Conservation (phyloP, 2,888 invertebrate species). For the Noctuana brunneofusca region DNA sequence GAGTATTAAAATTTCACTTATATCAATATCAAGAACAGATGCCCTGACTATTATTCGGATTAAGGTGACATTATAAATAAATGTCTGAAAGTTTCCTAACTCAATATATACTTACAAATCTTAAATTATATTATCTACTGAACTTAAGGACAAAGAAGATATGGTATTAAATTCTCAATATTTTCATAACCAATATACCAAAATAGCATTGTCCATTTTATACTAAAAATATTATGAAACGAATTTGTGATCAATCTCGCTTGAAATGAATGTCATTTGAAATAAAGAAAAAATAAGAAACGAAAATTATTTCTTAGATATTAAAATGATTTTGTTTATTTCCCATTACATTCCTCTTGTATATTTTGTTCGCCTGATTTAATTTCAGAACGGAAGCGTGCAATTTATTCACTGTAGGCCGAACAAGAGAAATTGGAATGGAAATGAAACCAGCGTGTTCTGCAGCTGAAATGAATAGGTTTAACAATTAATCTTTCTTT, state of each 20-base stretch:
- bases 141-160: too few species aligned
- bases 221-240: not conserved
- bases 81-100: too few species aligned
- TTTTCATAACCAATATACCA: too few species aligned
- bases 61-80: too few species aligned
- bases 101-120: too few species aligned
- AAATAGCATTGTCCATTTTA: not conserved
- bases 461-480: conserved; percentile 33
- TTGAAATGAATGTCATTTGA: not conserved
- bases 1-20: too few species aligned
- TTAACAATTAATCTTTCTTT: conserved; percentile 32
- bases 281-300: not conserved
- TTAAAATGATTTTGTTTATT: conserved; percentile 6
- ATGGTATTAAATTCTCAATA: too few species aligned
- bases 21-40: too few species aligned
- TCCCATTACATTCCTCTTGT: conserved; percentile 16
- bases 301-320: not conserved
- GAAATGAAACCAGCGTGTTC: conserved; percentile 29
- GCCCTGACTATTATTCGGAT: too few species aligned
- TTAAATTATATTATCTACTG: too few species aligned
- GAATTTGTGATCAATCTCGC: not conserved
- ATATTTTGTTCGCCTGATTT: conserved; percentile 29
- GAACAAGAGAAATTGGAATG: conserved; percentile 31
- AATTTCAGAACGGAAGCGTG: conserved; percentile 27
- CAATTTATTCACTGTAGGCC: conserved; percentile 30